Evolutionary conservation across 2,797 vertebrate species (phyloP).

Genomic region (Podarcis siculus): DNA sequence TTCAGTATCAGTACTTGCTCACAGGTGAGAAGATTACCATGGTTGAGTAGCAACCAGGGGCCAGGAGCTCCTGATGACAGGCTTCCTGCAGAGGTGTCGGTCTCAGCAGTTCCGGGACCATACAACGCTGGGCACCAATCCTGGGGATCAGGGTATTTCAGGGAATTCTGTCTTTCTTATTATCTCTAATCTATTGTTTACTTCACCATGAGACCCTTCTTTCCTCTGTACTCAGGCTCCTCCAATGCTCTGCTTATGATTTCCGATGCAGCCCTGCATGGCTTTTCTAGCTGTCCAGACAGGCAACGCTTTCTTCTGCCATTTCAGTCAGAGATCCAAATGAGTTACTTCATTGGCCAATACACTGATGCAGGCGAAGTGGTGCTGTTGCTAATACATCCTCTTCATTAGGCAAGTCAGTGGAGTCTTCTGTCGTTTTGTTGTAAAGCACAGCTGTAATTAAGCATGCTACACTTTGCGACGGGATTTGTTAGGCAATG

Average conservation of each 20-base stretch:
- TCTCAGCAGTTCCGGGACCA: background rate
- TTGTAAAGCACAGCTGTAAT: conserved; percentile 42
- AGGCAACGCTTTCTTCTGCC: fast-evolving
- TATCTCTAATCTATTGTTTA: background rate
- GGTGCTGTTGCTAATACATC: conserved; percentile 44
- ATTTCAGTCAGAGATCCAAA: conserved; percentile 20
- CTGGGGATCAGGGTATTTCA: background rate
- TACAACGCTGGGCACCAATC: too few species aligned
- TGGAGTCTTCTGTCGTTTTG: conserved; percentile 21
- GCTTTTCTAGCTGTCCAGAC: conserved; percentile 18
- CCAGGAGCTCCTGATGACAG: background rate
- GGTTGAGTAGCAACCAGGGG: background rate
- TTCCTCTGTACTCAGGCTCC: conserved; percentile 13
- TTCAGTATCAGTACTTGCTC: too few species aligned
- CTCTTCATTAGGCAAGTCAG: conserved; percentile 39
- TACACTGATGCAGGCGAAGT: conserved; percentile 34
- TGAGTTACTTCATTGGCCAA: conserved; percentile 30
- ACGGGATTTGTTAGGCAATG: conserved; percentile 7
- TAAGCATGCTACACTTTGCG: conserved; percentile 33
- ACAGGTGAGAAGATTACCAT: background rate
- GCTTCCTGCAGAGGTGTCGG: background rate
- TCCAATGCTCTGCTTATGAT: background rate
- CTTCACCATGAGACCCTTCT: background rate
- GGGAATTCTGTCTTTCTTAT: too few species aligned
- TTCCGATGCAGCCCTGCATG: conserved; percentile 35